phyloP scores from a whole-genome alignment of 2,113 vertebrate genomes.

The Tamias sibiricus region DNA sequence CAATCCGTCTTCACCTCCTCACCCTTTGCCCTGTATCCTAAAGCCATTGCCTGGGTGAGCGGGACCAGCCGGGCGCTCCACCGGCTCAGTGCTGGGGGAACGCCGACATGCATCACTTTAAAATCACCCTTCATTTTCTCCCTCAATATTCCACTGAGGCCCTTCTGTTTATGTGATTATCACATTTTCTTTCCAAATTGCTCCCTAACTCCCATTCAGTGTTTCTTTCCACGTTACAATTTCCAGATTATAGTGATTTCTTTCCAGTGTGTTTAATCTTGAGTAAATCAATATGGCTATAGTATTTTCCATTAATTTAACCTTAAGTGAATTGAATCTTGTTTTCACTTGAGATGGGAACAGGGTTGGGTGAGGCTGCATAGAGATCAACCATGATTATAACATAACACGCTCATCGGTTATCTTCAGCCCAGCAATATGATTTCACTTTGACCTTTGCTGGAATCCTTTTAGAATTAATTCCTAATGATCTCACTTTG shows the following conservation, averaged over 20 bases:
- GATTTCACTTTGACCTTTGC: not conserved
- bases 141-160: not conserved
- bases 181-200: slow-evolving; percentile 37
- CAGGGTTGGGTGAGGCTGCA: not conserved
- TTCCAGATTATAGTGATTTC: slow-evolving; percentile 60
- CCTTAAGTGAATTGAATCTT: slow-evolving; percentile 52
- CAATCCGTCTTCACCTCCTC: too few relatives aligned
- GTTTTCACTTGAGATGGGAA: not conserved
- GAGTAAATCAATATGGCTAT: slow-evolving; percentile 45
- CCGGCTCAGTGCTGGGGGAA: not conserved
- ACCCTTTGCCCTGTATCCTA: not conserved
- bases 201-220: not conserved
- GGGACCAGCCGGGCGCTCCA: fast-evolving
- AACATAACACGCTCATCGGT: not conserved
- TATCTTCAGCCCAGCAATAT: not conserved
- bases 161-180: slow-evolving; percentile 16
- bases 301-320: slow-evolving; percentile 51
- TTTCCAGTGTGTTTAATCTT: slow-evolving; percentile 55
- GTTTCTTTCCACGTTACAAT: slow-evolving; percentile 44
- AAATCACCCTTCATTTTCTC: not conserved
- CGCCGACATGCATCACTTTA: not conserved
- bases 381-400: not conserved
- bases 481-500: not conserved
- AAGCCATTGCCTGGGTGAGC: not conserved
- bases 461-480: not conserved